These are phyloP conservation scores for Tetranychus piercei DNA, from an alignment of 2,888 invertebrate genomes.

Conservation along the genomic window DNA sequence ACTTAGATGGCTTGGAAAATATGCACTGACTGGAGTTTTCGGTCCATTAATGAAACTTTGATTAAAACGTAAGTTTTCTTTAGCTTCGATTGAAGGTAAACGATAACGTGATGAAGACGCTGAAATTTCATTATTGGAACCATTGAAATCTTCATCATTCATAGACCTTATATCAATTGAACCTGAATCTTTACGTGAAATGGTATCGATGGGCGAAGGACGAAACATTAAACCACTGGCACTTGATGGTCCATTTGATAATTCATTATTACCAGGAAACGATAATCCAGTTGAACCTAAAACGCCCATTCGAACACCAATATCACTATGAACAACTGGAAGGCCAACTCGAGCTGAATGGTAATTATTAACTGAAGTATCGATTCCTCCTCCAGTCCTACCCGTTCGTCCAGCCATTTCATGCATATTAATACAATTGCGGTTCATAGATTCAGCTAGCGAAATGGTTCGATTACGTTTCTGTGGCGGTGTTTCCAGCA, in stretches of 20 bases:
- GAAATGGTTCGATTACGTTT: conserved; percentile 13
- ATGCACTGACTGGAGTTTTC: background rate
- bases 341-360: background rate
- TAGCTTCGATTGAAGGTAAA: background rate
- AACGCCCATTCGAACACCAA: background rate
- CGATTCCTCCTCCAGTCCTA: background rate
- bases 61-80: background rate
- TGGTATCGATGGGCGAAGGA: background rate
- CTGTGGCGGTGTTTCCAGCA: conserved; percentile 8
- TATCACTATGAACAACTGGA: background rate
- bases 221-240: background rate
- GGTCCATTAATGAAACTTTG: background rate
- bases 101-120: background rate
- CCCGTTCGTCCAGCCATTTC: background rate
- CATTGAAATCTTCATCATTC: background rate
- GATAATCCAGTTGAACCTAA: background rate
- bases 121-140: background rate
- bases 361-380: background rate
- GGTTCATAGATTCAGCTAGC: background rate
- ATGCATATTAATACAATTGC: background rate
- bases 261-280: background rate
- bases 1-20: background rate
- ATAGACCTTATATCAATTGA: background rate
- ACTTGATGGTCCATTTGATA: background rate
- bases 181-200: background rate